Percentiles rank a stretch among this genome's conserved stretches.
Evolutionary conservation across 1,140 invertebrate species (phyloP).

Genomic region (Berghia stephanieae): DNA sequence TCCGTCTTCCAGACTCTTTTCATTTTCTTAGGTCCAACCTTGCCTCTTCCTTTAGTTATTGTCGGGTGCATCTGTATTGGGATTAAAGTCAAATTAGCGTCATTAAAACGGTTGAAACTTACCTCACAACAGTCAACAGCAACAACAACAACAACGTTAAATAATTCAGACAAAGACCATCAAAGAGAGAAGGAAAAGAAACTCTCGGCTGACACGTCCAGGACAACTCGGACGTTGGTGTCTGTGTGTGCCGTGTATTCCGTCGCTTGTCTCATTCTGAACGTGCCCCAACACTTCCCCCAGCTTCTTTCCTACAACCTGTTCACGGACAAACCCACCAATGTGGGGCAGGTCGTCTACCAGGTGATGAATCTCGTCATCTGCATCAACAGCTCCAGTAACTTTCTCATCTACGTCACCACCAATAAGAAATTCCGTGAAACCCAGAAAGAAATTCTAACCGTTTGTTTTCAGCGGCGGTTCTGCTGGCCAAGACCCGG

Average conservation of each 20-base stretch:
- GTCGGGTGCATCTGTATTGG: constrained; percentile 15
- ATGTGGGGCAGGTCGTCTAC: constrained; percentile 3
- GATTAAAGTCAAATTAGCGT: constrained; percentile 9
- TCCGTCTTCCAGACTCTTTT: neutral
- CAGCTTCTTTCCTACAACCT: neutral
- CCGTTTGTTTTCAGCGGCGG: too few relatives aligned
- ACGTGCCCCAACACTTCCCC: constrained; percentile 1
- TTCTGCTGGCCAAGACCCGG: too few relatives aligned
- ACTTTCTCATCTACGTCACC: constrained; percentile 19
- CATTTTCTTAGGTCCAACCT: neutral
- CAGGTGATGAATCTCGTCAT: neutral
- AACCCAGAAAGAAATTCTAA: too few relatives aligned
- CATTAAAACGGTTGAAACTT: neutral
- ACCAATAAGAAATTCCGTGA: neutral
- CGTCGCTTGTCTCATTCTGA: neutral
- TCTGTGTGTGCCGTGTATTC: constrained; percentile 17
- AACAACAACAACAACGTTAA: too few relatives aligned
- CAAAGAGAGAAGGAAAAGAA: neutral
- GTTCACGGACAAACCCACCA: neutral
- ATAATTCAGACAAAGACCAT: too few relatives aligned
- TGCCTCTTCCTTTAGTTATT: neutral
- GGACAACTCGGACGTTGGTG: constrained; percentile 16
- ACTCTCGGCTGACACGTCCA: neutral
- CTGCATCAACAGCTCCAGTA: constrained; percentile 12
- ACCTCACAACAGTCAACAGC: too few relatives aligned